Conservation (phyloP, 2,888 invertebrate genomes). For the Pyrrhia umbra region DNA sequence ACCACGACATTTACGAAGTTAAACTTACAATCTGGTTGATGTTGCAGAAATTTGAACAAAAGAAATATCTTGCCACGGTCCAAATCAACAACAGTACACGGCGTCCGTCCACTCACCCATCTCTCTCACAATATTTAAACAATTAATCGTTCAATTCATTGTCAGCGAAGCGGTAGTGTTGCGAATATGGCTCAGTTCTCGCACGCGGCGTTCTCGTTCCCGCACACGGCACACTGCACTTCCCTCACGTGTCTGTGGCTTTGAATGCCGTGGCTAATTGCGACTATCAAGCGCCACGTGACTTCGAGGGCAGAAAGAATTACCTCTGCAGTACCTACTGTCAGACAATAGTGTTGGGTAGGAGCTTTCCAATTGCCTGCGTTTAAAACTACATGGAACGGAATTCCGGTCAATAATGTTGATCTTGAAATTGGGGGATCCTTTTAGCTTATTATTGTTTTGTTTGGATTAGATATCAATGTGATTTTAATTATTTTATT, state of each 20-base stretch:
- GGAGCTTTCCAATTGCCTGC: slow-evolving; percentile 41
- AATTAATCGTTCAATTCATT: slow-evolving; percentile 83
- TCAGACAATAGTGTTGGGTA: slow-evolving; percentile 48
- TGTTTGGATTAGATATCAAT: neutral
- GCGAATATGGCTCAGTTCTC: slow-evolving; percentile 63
- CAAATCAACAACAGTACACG: neutral
- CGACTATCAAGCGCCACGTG: slow-evolving; percentile 81
- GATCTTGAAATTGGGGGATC: neutral
- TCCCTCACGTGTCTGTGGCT: slow-evolving; percentile 62
- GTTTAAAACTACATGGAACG: slow-evolving; percentile 9
- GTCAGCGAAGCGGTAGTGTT: slow-evolving; percentile 75
- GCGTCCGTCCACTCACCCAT: neutral
- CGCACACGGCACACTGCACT: slow-evolving; percentile 65
- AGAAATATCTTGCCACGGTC: neutral
- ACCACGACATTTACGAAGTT: too few relatives aligned
- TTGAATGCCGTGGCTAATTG: slow-evolving; percentile 86
- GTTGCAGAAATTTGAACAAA: too few relatives aligned
- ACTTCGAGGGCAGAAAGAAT: slow-evolving; percentile 65
- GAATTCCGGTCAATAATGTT: neutral
- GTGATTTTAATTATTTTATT: neutral
- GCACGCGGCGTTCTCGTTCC: slow-evolving; percentile 34
- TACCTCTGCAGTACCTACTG: slow-evolving; percentile 34
- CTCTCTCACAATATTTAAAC: slow-evolving; percentile 72
- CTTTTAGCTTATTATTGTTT: neutral
- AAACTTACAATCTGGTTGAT: too few relatives aligned